Percentiles rank a stretch among this genome's conserved stretches.
Conservation (phyloP, 2,888 invertebrate genomes). For the Caenorhabditis sp. region DNA sequence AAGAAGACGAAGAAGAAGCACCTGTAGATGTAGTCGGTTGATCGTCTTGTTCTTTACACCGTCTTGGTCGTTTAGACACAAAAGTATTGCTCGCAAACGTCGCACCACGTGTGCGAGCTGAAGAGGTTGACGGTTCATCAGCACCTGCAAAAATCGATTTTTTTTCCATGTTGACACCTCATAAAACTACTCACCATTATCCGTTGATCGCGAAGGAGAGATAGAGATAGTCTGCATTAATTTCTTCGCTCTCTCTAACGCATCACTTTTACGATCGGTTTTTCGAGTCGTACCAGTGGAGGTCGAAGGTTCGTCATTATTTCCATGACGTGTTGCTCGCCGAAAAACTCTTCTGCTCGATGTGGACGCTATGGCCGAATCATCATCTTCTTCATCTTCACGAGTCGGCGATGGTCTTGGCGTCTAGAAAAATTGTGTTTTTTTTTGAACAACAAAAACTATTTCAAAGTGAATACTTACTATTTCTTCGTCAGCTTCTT, state of each 20-base stretch:
- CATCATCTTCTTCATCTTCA: conserved; percentile 2
- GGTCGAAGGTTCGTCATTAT: too few relatives aligned
- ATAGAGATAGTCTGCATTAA: conserved; percentile 1
- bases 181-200: too few relatives aligned
- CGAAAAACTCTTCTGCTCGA: background rate
- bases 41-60: too few relatives aligned
- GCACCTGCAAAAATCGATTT: too few relatives aligned
- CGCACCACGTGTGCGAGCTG: too few relatives aligned
- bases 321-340: background rate
- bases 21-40: too few relatives aligned
- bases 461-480: too few relatives aligned
- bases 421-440: background rate
- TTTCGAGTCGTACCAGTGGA: background rate
- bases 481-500: background rate
- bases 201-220: background rate
- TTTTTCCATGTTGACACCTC: too few relatives aligned
- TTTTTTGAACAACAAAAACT: background rate
- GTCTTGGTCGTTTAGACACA: too few relatives aligned
- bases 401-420: background rate
- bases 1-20: too few relatives aligned
- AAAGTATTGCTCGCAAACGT: too few relatives aligned
- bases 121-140: too few relatives aligned
- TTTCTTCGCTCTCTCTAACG: conserved; percentile 1
- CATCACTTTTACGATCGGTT: background rate
- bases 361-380: background rate